Evolutionary conservation across 2,888 invertebrate species (phyloP).

Genomic region (Heteromyza rotundicornis): DNA sequence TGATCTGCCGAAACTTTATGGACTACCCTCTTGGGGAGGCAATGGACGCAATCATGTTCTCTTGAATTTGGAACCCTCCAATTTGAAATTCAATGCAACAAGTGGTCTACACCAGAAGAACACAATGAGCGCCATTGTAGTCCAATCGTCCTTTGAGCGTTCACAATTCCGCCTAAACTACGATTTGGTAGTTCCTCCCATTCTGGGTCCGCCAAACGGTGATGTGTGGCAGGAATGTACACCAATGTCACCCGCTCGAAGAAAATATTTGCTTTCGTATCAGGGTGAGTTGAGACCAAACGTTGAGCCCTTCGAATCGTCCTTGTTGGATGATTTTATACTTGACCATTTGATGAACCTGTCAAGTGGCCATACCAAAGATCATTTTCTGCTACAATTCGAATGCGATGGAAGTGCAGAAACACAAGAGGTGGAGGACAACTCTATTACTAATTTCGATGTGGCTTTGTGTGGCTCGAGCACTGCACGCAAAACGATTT

Average conservation of each 20-base stretch:
- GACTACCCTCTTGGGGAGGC: slow-evolving; percentile 89
- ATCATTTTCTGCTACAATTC: slow-evolving; percentile 81
- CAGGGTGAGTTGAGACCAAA: slow-evolving; percentile 70
- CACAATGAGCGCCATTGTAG: slow-evolving; percentile 85
- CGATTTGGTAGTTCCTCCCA: slow-evolving; percentile 87
- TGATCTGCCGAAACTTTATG: slow-evolving; percentile 70
- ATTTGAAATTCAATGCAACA: slow-evolving; percentile 73
- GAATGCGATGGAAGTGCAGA: slow-evolving; percentile 82
- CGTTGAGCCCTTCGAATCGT: slow-evolving; percentile 22
- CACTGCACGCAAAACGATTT: slow-evolving; percentile 73
- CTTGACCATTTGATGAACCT: slow-evolving; percentile 73
- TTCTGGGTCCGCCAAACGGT: slow-evolving; percentile 84
- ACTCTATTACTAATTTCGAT: slow-evolving; percentile 71
- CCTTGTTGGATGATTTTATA: slow-evolving; percentile 70
- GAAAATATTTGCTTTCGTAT: slow-evolving; percentile 85
- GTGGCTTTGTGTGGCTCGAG: slow-evolving; percentile 89
- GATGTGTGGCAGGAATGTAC: slow-evolving; percentile 91
- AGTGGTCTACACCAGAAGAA: slow-evolving; percentile 76
- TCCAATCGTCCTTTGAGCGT: slow-evolving; percentile 80
- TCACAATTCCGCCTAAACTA: slow-evolving; percentile 76
- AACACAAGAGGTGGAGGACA: slow-evolving; percentile 70
- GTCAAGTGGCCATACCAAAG: slow-evolving; percentile 69
- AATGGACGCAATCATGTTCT: slow-evolving; percentile 94
- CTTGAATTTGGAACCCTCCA: slow-evolving; percentile 79
- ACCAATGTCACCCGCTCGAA: slow-evolving; percentile 83